These are phyloP conservation scores for Nephrotoma appendiculata DNA, from an alignment of 2,888 invertebrate genomes.

Conservation along the genomic window DNA sequence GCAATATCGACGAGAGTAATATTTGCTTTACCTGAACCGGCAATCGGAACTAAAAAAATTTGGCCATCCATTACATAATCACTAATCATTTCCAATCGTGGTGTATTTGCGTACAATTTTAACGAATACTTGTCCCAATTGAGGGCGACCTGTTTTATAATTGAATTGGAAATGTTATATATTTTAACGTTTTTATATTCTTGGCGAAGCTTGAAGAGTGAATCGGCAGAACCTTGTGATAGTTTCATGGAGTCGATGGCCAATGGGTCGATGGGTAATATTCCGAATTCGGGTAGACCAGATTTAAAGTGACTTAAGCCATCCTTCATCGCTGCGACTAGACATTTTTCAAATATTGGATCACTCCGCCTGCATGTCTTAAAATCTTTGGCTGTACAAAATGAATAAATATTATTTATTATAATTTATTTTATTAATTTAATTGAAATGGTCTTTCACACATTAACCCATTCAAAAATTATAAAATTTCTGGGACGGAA, in stretches of 20 bases:
- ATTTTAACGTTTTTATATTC: constrained; percentile 49
- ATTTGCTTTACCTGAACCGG: constrained; percentile 50
- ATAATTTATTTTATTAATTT: too few species aligned
- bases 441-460: too few species aligned
- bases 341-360: constrained; percentile 41
- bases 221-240: constrained; percentile 37
- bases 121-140: constrained; percentile 28
- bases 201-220: constrained; percentile 51
- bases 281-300: constrained; percentile 34
- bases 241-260: constrained; percentile 40
- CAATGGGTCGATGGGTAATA: constrained; percentile 47
- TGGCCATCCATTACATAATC: constrained; percentile 55
- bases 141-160: constrained; percentile 25
- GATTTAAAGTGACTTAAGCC: constrained; percentile 39
- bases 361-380: constrained; percentile 40
- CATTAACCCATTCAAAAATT: too few species aligned
- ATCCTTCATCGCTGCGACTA: constrained; percentile 39
- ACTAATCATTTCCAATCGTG: constrained; percentile 44
- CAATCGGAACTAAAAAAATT: constrained; percentile 49
- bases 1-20: constrained; percentile 49
- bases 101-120: constrained; percentile 28
- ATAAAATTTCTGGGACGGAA: too few species aligned
- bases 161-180: constrained; percentile 45
- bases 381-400: constrained; percentile 40
- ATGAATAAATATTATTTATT: too few species aligned